Percentiles rank a stretch among this genome's conserved stretches.
Evolutionary conservation across 2,797 vertebrate species (phyloP).

Genomic region (Hyperoplus lanceolatus): DNA sequence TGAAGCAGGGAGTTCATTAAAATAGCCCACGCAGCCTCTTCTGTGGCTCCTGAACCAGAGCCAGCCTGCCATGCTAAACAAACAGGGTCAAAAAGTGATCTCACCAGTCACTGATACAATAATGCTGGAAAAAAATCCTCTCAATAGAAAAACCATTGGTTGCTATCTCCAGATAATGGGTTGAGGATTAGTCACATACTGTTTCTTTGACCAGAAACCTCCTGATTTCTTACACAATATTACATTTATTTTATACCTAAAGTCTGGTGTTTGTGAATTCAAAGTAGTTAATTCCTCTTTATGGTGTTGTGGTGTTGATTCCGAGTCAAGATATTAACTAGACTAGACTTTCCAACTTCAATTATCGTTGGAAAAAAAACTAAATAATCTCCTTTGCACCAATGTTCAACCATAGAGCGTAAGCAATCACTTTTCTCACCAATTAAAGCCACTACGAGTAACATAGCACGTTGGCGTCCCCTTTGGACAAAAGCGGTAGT

Average conservation of each 20-base stretch:
- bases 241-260: not conserved
- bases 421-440: not conserved
- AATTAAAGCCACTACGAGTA: no score
- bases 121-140: not conserved
- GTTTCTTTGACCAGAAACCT: not conserved
- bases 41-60: conserved; percentile 58
- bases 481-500: no score
- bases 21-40: conserved; percentile 74
- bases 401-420: not conserved
- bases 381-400: not conserved
- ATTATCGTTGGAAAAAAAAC: not conserved
- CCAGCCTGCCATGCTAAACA: conserved; percentile 58
- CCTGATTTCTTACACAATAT: not conserved
- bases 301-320: not conserved
- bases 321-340: not conserved
- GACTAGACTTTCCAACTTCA: not conserved
- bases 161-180: not conserved
- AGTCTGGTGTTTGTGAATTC: no score
- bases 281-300: not conserved
- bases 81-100: conserved; percentile 62
- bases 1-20: conserved; percentile 81
- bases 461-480: no score
- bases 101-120: conserved; percentile 29
- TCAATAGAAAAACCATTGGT: not conserved
- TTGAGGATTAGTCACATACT: no score